Base-by-base conservation (phyloP, 2,888 invertebrate species). In the Spilosoma lubricipeda region DNA sequence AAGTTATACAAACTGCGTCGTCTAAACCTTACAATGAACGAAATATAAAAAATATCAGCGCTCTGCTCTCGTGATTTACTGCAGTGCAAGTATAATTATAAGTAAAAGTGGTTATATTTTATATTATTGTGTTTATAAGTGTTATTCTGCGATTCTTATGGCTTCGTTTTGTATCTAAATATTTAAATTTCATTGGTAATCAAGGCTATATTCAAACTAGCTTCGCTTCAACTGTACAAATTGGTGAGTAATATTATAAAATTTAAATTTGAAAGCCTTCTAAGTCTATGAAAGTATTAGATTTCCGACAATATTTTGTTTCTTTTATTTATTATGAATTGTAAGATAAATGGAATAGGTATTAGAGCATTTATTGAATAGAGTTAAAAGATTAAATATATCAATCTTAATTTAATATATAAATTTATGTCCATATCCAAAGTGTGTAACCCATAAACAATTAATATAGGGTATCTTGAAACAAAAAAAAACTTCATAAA, bases 1-100 rank as follows among this genome's bases (percentile, higher is more conserved):
- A 72, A 79, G 73, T 74, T 79, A 80, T 88, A 83, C 86, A 72
- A 88, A 90, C 86, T 91, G 86, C 90, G 90, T 89, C 87, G 88
- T 87, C 86, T 81, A 87, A 89, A 87, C 86, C 85, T 80, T 85
- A 86, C 83, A 86, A 91, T 91, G 89, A 90, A 85, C 82, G 84
- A 92, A 91, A 89, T 89, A 88, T 85, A 83, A 85, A 82, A 87
- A 86, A 86, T 86, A 84, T 79, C 80, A 80, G 81, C 78, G 81
- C 80, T 84, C 80, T 78, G 77, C 77, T 82, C 72, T 82, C 76
- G 78, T 73, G 84, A 83, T 74, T 81, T 64, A 69, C 66, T 74
- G 48, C 75, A 71, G 76, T 84, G 72, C 72, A 73, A 71, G 72
- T 77, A 76, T 87, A 84, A 80, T 77, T 80, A 75, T 83, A 85